Conservation (phyloP, 1,140 invertebrate genomes). For the Brevipalpus yothersi region DNA sequence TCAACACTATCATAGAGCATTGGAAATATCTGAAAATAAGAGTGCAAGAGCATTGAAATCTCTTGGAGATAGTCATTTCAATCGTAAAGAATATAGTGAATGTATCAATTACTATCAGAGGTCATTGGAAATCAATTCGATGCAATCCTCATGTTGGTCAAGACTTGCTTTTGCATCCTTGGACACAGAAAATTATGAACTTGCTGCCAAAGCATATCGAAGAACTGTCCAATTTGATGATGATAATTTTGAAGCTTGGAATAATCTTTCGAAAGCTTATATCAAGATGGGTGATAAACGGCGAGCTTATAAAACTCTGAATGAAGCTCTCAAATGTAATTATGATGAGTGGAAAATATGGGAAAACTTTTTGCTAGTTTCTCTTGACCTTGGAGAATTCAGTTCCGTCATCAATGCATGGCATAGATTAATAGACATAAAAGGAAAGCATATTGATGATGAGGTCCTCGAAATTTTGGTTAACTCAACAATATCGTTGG, state of each 20-base stretch:
- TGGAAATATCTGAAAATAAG: conserved; percentile 53
- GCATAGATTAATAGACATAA: conserved; percentile 54
- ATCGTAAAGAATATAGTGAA: conserved; percentile 40
- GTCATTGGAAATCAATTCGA: conserved; percentile 53
- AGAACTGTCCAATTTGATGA: conserved; percentile 60
- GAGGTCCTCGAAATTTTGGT: conserved; percentile 49
- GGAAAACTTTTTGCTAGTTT: conserved; percentile 75
- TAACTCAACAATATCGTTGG: conserved; percentile 30
- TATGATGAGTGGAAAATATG: conserved; percentile 89
- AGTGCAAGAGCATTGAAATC: conserved; percentile 53
- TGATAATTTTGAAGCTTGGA: conserved; percentile 84
- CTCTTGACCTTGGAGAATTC: conserved; percentile 34
- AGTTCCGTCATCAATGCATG: conserved; percentile 48
- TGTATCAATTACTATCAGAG: conserved; percentile 50
- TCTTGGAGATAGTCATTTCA: conserved; percentile 52
- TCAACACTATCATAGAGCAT: conserved; percentile 58
- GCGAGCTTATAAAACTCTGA: conserved; percentile 50
- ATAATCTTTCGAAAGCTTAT: conserved; percentile 81
- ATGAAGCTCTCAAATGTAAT: conserved; percentile 73
- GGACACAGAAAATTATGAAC: conserved; percentile 47
- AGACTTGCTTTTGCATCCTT: conserved; percentile 62
- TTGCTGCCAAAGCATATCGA: conserved; percentile 57
- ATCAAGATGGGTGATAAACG: conserved; percentile 60
- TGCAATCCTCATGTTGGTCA: conserved; percentile 54
- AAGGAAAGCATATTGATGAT: conserved; percentile 46